Base-by-base conservation (phyloP, 2,888 invertebrate species). In the Isotomurus palustris region DNA sequence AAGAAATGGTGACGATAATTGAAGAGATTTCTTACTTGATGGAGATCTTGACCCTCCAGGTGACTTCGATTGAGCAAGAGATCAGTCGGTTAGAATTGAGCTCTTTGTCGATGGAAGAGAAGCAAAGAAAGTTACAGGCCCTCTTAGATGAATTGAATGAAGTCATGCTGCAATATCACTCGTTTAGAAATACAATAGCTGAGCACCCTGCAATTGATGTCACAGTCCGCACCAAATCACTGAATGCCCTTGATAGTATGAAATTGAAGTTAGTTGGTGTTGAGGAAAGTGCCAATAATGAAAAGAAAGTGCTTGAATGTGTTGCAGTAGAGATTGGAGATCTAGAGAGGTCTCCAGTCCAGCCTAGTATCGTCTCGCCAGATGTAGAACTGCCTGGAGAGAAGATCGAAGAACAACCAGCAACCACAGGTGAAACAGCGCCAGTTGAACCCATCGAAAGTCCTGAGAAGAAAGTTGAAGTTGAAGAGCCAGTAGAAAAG, bases 31-130 rank as follows among this genome's bases (percentile, higher is more conserved):
- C 76, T 1, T 75, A 88, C 22, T 83, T 88, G 0, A 84, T 90
- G 45, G 87, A 90, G 75, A 86, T 84, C 0, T 86, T 91, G 40
- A 87, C 88, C 0, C 84, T 85, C 14, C 90, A 90, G 88, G 74
- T 91, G 43, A 88, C 91, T 76, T 88, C 86, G 25, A 87, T 91
- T 58, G 88, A 90, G 73, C 88, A 88, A 68, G 82, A 84, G 70
- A 86, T 89, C 45, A 85, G 83, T 70, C 60, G 53, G 2, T 55
- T 72, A 21, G 66, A 67, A 29, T 60, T 68, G 25, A 74, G 83
- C 24, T 81, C 80, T 60, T 52, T 70, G 47, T 47, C 55, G 24
- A 51, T 41, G 10, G 53, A 50, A 27, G 44, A 50, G 47, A 68
- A 64, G 53, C 53, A 60, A 38, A 21, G 12, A 1, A 17, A 51